A percentile compares a stretch with the other conserved stretches of the same genome.
These are phyloP conservation scores for Echinops telfairi DNA, from an alignment of 2,113 vertebrate genomes.

Conservation along the genomic window DNA sequence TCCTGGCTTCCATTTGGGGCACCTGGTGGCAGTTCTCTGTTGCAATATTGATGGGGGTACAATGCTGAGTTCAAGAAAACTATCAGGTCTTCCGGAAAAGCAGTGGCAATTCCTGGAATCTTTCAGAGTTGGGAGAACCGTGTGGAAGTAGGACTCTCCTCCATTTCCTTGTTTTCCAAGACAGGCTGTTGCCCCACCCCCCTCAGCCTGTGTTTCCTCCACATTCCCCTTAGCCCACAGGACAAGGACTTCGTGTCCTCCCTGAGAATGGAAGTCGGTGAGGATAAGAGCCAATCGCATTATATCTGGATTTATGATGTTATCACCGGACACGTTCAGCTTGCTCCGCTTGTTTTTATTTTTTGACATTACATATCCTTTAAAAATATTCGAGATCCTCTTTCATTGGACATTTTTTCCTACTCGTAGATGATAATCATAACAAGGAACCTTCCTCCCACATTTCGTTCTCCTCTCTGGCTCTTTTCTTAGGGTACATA, in stretches of 20 bases:
- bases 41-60: neutral
- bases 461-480: conserved; percentile 27
- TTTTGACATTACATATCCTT: conserved; percentile 27
- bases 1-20: neutral
- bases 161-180: neutral
- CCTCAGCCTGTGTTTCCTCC: neutral
- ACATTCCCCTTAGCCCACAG: neutral
- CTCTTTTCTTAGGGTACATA: conserved; percentile 32
- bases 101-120: neutral
- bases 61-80: neutral
- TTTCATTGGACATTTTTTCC: neutral
- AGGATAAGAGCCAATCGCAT: neutral
- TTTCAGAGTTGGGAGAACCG: neutral
- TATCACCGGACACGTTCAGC: neutral
- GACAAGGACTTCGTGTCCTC: neutral
- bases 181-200: neutral
- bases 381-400: conserved; percentile 13
- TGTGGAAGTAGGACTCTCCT: neutral
- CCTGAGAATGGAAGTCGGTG: neutral
- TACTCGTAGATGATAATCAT: neutral
- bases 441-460: neutral
- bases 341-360: neutral
- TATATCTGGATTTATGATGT: neutral
- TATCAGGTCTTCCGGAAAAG: neutral
- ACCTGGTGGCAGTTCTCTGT: neutral